Percentiles rank a stretch among this genome's conserved stretches.
Evolutionary conservation across 2,113 vertebrate species (phyloP).

Genomic region (Crotophaga sulcirostris): DNA sequence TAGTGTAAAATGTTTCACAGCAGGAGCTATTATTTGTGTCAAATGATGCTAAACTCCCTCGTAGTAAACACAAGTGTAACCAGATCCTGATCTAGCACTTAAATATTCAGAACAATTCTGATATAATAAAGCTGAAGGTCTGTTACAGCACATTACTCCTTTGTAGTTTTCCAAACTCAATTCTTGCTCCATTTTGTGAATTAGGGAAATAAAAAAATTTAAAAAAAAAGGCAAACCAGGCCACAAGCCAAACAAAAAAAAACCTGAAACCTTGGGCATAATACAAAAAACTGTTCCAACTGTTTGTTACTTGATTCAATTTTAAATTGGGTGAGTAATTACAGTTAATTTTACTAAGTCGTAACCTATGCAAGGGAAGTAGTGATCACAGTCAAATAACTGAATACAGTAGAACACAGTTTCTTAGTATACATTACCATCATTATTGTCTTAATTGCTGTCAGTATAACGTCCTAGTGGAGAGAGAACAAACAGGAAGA

Average conservation of each 20-base stretch:
- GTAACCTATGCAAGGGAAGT: not conserved
- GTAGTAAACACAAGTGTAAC: not conserved
- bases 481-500: not conserved
- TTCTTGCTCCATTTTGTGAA: not conserved
- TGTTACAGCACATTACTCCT: not conserved
- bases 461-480: not conserved
- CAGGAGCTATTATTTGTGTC: not conserved
- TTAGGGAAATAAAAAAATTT: too few relatives aligned
- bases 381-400: not conserved
- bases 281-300: not conserved
- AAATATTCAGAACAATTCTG: not conserved
- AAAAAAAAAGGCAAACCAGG: not conserved
- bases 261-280: accelerated
- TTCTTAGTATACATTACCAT: not conserved
- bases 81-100: not conserved
- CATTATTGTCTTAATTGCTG: not conserved
- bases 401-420: not conserved
- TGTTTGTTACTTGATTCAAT: not conserved
- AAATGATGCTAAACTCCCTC: not conserved
- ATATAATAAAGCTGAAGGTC: not conserved
- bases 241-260: not conserved
- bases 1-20: not conserved
- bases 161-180: not conserved
- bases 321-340: not conserved
- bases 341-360: not conserved